Evolutionary conservation across 92 coral and sea anemone genomes (phyloP), one percentile per base, ranked within the genome.

Genomic region (Montipora capitata): DNA sequence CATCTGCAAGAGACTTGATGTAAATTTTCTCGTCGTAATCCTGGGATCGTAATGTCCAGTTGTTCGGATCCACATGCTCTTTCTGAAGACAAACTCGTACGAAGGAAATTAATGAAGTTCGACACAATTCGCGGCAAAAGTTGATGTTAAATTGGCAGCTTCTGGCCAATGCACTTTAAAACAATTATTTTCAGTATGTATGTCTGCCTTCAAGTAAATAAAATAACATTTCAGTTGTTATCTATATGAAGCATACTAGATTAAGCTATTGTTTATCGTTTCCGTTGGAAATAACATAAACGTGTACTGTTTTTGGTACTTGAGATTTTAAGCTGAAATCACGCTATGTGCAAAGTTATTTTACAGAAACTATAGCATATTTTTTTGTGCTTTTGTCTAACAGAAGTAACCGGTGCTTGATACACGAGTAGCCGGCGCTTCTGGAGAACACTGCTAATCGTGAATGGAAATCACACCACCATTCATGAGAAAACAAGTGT

Each of bases 401-500:
- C 45, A 20, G 5, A 64, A 79, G 84, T 65, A 79, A 74, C 63
- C 48, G 84, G 84, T 44, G 48, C 82, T 59, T 77, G 45, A 44
- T 2, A 44, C 58, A 66, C 12, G 64, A 67, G 84, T 67, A 65
- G 84, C 63, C 65, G 64, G 84, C 45, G 74, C 84, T 64, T 79
- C 84, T 79, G 84, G 84, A 66, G 74, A 79, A 66, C 74, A 12
- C 74, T 40, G 71, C n/a, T n/a, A n/a, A n/a, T n/a, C n/a, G n/a
- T n/a, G n/a, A n/a, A n/a, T n/a, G n/a, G n/a, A n/a, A n/a, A n/a
- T n/a, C n/a, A n/a, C n/a, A n/a, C n/a, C n/a, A n/a, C n/a, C n/a
- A n/a, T n/a, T n/a, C n/a, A n/a, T n/a, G n/a, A n/a, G n/a, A n/a
- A n/a, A n/a, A n/a, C n/a, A n/a, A n/a, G n/a, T n/a, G n/a, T n/a